Percentiles rank a stretch among this genome's conserved stretches.
Conservation (phyloP, 1,140 invertebrate species). For the Drosophila lacertosa region DNA sequence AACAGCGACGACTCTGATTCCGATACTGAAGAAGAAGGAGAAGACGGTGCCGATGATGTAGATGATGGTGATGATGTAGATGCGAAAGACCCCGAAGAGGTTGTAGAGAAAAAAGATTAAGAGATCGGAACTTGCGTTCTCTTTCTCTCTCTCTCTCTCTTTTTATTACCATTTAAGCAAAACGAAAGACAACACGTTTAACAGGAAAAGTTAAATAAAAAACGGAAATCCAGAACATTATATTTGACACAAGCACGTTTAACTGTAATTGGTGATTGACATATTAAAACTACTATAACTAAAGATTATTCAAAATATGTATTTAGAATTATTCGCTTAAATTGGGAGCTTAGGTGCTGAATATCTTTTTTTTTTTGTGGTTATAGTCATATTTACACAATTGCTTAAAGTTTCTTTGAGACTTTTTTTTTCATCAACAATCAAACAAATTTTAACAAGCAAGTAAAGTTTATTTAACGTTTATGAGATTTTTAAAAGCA, state of each 20-base stretch:
- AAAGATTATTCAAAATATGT: neutral
- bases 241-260: neutral
- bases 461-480: no score
- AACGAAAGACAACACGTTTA: neutral
- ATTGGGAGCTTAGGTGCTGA: no score
- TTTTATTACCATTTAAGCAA: neutral
- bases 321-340: neutral
- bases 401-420: no score
- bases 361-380: no score
- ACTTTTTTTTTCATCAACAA: no score
- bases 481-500: no score
- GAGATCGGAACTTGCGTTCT: neutral
- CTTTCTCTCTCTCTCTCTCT: neutral
- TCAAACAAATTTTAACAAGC: no score
- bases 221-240: neutral
- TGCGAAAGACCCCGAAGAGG: neutral
- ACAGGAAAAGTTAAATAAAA: conserved; percentile 13
- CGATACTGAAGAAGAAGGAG: neutral
- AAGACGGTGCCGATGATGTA: neutral
- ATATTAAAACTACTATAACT: neutral
- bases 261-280: neutral
- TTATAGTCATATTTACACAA: no score
- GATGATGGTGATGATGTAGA: neutral
- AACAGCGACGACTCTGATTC: neutral
- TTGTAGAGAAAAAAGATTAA: neutral